Conservation (phyloP, 2,888 invertebrate species). For the Cepaea hortensis region DNA sequence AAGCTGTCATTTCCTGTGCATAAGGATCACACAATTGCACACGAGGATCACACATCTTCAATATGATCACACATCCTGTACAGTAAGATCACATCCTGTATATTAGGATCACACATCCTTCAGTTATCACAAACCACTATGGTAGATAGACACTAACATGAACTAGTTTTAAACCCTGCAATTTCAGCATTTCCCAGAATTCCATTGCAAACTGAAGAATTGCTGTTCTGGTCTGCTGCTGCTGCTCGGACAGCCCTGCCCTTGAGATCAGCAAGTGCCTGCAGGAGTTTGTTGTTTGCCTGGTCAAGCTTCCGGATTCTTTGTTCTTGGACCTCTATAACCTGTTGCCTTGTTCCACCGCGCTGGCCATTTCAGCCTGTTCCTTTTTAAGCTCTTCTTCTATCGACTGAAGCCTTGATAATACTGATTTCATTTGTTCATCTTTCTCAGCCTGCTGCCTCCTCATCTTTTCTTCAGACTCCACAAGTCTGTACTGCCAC, state of each 20-base stretch:
- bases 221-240: conserved; percentile 30
- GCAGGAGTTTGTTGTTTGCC: conserved; percentile 87
- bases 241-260: conserved; percentile 78
- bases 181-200: conserved; percentile 59
- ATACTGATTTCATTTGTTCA: conserved; percentile 76
- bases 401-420: conserved; percentile 84
- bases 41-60: no score
- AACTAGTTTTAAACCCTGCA: conserved; percentile 66
- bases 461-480: conserved; percentile 74
- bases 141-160: conserved; percentile 64
- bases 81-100: no score
- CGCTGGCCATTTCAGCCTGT: conserved; percentile 90
- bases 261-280: conserved; percentile 86
- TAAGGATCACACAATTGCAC: no score
- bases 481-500: conserved; percentile 73
- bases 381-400: conserved; percentile 91
- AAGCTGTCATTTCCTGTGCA: no score
- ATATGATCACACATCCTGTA: no score
- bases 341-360: conserved; percentile 90
- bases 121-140: background rate
- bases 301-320: conserved; percentile 91
- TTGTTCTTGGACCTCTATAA: conserved; percentile 89
- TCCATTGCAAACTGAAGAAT: conserved; percentile 56
- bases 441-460: conserved; percentile 76
- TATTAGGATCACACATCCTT: no score